These are phyloP conservation scores for Hiodon tergisus DNA, from an alignment of 2,113 vertebrate species.

Conservation along the genomic window DNA sequence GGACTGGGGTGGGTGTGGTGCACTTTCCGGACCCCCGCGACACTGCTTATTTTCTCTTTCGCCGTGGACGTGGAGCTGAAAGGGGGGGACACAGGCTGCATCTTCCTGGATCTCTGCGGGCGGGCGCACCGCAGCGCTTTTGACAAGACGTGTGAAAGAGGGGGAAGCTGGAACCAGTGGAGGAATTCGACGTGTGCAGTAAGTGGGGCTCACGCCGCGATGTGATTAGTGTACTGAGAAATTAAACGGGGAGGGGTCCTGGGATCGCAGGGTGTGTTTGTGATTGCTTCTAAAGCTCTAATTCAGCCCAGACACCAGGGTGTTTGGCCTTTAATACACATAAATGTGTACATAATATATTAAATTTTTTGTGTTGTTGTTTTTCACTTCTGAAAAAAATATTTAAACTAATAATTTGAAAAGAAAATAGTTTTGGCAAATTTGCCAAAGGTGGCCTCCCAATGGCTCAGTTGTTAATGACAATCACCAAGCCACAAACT, in stretches of 20 bases:
- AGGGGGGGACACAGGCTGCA: neutral
- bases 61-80: neutral
- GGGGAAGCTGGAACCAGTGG: no score
- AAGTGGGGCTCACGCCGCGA: neutral
- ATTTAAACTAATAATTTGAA: no score
- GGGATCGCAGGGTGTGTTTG: neutral
- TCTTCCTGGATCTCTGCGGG: neutral
- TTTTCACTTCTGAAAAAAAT: no score
- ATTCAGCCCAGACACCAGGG: slow-evolving; percentile 3
- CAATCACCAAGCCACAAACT: no score
- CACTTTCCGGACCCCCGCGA: neutral
- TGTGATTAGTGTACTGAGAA: slow-evolving; percentile 3
- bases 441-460: no score
- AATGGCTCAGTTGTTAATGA: no score
- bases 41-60: neutral
- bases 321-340: no score
- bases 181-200: neutral
- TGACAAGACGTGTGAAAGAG: neutral
- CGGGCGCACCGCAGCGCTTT: neutral
- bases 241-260: slow-evolving; percentile 2
- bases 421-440: no score
- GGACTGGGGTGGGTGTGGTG: no score
- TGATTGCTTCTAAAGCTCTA: neutral
- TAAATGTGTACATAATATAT: no score
- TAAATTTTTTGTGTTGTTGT: no score